These are phyloP conservation scores for Tachystola acroxantha DNA, from an alignment of 2,888 invertebrate species.

Conservation along the genomic window DNA sequence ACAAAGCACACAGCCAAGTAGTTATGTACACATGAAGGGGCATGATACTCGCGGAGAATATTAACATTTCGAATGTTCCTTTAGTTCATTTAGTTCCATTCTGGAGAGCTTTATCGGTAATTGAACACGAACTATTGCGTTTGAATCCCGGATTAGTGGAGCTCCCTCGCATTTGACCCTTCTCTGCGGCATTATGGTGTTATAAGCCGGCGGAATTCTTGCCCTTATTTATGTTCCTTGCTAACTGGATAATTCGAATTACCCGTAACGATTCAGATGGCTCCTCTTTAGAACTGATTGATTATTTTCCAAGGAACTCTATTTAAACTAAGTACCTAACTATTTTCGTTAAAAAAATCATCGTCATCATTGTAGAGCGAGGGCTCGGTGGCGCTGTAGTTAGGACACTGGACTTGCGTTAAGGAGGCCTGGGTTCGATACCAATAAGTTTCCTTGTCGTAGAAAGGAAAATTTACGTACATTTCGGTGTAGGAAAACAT, in stretches of 20 bases:
- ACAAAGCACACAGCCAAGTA: not conserved
- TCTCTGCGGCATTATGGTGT: constrained; percentile 36
- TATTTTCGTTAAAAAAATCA: too few relatives aligned
- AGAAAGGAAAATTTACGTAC: too few relatives aligned
- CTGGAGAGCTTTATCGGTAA: constrained; percentile 52
- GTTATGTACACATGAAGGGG: not conserved
- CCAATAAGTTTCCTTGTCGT: too few relatives aligned
- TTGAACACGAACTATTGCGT: constrained; percentile 57
- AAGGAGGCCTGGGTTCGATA: too few relatives aligned
- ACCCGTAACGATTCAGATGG: not conserved
- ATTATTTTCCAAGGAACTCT: too few relatives aligned
- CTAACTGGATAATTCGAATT: constrained; percentile 32
- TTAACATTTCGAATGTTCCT: constrained; percentile 43
- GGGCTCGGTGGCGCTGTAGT: too few relatives aligned
- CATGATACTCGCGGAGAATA: constrained; percentile 18
- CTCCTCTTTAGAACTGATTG: too few relatives aligned
- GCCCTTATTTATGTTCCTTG: constrained; percentile 40
- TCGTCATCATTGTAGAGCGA: too few relatives aligned
- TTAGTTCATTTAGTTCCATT: constrained; percentile 44
- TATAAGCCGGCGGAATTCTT: constrained; percentile 48
- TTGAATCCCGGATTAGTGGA: constrained; percentile 48
- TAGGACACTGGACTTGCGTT: too few relatives aligned
- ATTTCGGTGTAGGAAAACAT: too few relatives aligned
- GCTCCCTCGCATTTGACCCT: constrained; percentile 47
- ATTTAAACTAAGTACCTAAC: too few relatives aligned